Conservation (phyloP, 35 echinoderm and acorn worm genomes). For the Lytechinus variegatus region DNA sequence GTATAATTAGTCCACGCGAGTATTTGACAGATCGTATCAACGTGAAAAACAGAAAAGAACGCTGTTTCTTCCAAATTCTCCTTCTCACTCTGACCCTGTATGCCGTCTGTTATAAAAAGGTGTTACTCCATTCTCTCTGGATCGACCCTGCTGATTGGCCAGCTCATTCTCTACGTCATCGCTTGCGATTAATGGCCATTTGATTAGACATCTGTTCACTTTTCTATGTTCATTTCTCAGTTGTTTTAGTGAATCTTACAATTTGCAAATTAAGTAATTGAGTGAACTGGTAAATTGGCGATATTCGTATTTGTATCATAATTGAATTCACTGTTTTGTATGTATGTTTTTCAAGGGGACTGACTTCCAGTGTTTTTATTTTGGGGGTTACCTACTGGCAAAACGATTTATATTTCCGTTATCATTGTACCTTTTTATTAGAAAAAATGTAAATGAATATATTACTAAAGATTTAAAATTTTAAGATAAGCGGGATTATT, state of each 20-base stretch:
- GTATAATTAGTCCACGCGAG: slow-evolving; percentile 15
- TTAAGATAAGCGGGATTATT: neutral
- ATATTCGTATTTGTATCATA: neutral
- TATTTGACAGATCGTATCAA: slow-evolving; percentile 21
- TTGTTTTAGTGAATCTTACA: neutral
- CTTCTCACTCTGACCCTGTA: neutral
- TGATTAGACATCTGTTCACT: neutral
- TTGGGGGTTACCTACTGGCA: no score
- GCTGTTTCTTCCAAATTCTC: neutral
- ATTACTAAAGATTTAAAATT: no score
- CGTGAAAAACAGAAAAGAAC: neutral
- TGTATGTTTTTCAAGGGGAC: neutral
- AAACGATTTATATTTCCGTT: no score
- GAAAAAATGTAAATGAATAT: no score
- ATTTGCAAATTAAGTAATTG: neutral
- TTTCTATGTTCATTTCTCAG: neutral
- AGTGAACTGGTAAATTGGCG: neutral
- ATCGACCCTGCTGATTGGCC: neutral
- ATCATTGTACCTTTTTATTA: no score
- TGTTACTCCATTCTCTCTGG: neutral
- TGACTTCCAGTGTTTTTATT: no score
- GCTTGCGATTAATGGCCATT: slow-evolving; percentile 15
- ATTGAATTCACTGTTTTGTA: neutral
- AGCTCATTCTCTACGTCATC: neutral
- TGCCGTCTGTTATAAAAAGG: slow-evolving; percentile 22